These are phyloP conservation scores for Leptinotarsa lineolata DNA, from an alignment of 1,140 invertebrate genomes.

Conservation along the genomic window DNA sequence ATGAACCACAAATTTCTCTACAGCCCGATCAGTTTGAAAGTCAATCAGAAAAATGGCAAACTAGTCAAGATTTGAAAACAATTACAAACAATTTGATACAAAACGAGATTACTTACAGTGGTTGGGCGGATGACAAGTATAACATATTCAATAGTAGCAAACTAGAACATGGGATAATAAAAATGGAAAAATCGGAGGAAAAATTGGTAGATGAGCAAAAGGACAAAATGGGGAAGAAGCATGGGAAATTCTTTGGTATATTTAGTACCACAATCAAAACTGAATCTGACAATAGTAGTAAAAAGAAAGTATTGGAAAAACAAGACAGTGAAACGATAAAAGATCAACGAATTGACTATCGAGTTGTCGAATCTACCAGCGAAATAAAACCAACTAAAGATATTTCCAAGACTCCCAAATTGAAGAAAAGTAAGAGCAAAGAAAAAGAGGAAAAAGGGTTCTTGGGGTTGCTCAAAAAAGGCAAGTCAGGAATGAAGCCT, in stretches of 20 bases:
- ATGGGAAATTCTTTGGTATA: slow-evolving; percentile 44
- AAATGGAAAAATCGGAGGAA: neutral
- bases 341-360: slow-evolving; percentile 36
- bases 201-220: slow-evolving; percentile 26
- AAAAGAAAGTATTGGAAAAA: slow-evolving; percentile 49
- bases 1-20: slow-evolving; percentile 34
- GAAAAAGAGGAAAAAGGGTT: slow-evolving; percentile 33
- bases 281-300: slow-evolving; percentile 42
- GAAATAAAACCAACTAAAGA: slow-evolving; percentile 42
- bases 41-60: slow-evolving; percentile 10
- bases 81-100: slow-evolving; percentile 48
- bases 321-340: slow-evolving; percentile 51
- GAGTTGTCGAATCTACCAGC: slow-evolving; percentile 51
- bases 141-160: neutral
- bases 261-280: slow-evolving; percentile 49
- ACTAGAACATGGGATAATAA: neutral
- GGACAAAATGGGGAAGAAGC: slow-evolving; percentile 41
- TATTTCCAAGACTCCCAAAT: slow-evolving; percentile 22
- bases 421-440: slow-evolving; percentile 35
- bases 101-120: slow-evolving; percentile 46
- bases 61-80: slow-evolving; percentile 37
- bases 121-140: slow-evolving; percentile 36
- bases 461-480: slow-evolving; percentile 32
- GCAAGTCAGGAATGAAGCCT: slow-evolving; percentile 18
- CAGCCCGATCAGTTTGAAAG: neutral